These are phyloP conservation scores for Lepidurus couesii DNA, from an alignment of 1,140 invertebrate genomes.

Conservation along the genomic window DNA sequence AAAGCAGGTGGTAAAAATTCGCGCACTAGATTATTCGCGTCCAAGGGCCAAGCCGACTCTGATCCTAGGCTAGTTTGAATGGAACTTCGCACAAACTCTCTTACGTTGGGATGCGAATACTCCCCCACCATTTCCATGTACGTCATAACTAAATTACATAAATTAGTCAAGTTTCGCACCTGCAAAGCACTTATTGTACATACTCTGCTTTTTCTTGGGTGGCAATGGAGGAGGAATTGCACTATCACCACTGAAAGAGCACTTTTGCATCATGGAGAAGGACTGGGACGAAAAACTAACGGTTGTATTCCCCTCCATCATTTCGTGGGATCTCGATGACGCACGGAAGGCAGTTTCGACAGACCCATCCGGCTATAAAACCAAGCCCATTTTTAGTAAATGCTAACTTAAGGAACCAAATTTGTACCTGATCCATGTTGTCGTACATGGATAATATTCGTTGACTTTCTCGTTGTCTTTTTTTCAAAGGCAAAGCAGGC, in stretches of 20 bases:
- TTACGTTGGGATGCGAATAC: slow-evolving; percentile 60
- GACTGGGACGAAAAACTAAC: slow-evolving; percentile 7
- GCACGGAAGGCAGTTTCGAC: slow-evolving; percentile 28
- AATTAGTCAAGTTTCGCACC: slow-evolving; percentile 47
- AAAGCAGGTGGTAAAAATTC: slow-evolving; percentile 47
- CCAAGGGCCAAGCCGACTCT: slow-evolving; percentile 60
- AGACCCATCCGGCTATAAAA: slow-evolving; percentile 13
- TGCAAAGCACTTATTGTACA: neutral
- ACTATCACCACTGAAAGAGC: neutral
- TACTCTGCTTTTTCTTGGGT: slow-evolving; percentile 87
- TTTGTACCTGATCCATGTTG: slow-evolving; percentile 49
- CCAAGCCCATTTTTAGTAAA: neutral
- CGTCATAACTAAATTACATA: slow-evolving; percentile 61
- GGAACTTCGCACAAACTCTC: slow-evolving; percentile 65
- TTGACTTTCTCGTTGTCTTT: slow-evolving; percentile 49
- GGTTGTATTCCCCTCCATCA: slow-evolving; percentile 5
- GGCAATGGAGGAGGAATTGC: slow-evolving; percentile 76
- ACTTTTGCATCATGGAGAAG: slow-evolving; percentile 1
- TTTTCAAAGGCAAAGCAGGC: slow-evolving; percentile 61
- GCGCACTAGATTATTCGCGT: slow-evolving; percentile 34
- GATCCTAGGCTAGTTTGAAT: slow-evolving; percentile 72
- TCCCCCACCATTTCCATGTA: slow-evolving; percentile 94
- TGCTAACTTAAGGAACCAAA: too few species aligned
- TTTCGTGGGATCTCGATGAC: neutral
- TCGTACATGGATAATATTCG: slow-evolving; percentile 67